These are phyloP conservation scores for Sarcophaga caerulescens DNA, from an alignment of 2,888 invertebrate species.

Conservation along the genomic window DNA sequence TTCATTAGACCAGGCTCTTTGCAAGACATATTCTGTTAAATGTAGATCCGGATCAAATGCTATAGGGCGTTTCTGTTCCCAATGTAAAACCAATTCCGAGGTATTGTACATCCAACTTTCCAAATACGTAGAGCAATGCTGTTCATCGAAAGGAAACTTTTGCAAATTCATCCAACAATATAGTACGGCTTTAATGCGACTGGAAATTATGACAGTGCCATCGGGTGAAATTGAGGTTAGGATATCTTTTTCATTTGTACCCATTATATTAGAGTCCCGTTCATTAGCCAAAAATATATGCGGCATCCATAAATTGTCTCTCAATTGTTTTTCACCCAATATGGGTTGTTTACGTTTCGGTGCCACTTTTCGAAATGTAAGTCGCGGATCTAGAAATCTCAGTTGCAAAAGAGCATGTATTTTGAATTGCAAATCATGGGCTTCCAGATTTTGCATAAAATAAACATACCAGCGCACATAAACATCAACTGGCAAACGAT, in stretches of 20 bases:
- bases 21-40: conserved; percentile 89
- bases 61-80: conserved; percentile 89
- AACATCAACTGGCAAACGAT: conserved; percentile 86
- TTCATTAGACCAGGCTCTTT: conserved; percentile 87
- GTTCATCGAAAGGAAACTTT: conserved; percentile 94
- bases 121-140: conserved; percentile 89
- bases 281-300: conserved; percentile 92
- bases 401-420: conserved; percentile 90
- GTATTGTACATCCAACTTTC: conserved; percentile 94
- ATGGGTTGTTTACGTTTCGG: conserved; percentile 86
- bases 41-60: conserved; percentile 89
- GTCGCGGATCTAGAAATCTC: conserved; percentile 88
- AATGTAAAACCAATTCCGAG: conserved; percentile 87
- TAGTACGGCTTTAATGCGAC: conserved; percentile 89
- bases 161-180: conserved; percentile 93
- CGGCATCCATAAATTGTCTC: conserved; percentile 90
- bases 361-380: conserved; percentile 86
- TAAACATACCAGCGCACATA: conserved; percentile 90
- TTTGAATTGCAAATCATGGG: conserved; percentile 92
- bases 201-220: conserved; percentile 90
- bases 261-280: conserved; percentile 87
- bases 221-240: conserved; percentile 90
- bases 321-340: conserved; percentile 87
- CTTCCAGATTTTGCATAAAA: conserved; percentile 91
- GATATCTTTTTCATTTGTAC: conserved; percentile 89